These are phyloP conservation scores for Tiaroga cobitis DNA, from an alignment of 2,797 vertebrate genomes.

Conservation along the genomic window DNA sequence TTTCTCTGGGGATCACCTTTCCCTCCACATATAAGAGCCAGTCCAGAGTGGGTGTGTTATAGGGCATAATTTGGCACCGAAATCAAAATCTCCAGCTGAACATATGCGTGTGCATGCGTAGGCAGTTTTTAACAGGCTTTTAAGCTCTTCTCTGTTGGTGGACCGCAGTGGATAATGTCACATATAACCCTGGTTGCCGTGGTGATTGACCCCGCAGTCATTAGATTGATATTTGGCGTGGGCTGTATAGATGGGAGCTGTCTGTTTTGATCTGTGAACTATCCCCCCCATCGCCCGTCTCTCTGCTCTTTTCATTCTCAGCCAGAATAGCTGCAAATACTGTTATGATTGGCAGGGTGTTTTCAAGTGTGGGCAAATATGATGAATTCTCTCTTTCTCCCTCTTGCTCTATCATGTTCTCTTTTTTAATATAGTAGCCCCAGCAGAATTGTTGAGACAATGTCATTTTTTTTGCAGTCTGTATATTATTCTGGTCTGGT, in stretches of 20 bases:
- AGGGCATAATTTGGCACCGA: conserved; percentile 1
- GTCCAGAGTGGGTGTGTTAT: conserved; percentile 3
- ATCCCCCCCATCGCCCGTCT: conserved; percentile 20
- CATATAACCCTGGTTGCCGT: conserved; percentile 52
- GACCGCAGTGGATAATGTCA: conserved; percentile 42
- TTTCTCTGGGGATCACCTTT: conserved; percentile 23
- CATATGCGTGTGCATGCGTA: neutral
- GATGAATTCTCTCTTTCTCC: conserved; percentile 30
- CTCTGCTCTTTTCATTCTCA: conserved; percentile 55
- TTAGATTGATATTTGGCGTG: conserved; percentile 65
- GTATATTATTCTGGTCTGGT: neutral
- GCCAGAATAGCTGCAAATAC: conserved; percentile 55
- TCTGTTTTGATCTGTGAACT: conserved; percentile 44
- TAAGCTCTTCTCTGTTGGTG: conserved; percentile 38
- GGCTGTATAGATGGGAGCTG: conserved; percentile 49
- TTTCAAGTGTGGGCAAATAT: conserved; percentile 55
- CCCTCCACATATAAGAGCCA: conserved; percentile 5
- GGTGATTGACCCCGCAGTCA: conserved; percentile 58
- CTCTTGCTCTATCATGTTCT: neutral
- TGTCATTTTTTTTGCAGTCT: neutral
- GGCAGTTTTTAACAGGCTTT: conserved; percentile 46
- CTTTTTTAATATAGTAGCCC: conserved; percentile 8
- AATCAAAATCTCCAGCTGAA: neutral
- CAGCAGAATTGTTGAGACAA: conserved; percentile 27
- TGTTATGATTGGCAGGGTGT: conserved; percentile 58